Evolutionary conservation across 2,113 vertebrate species (phyloP), one percentile per base, ranked within the genome.

Genomic region (Tenebrosternarchus preto): DNA sequence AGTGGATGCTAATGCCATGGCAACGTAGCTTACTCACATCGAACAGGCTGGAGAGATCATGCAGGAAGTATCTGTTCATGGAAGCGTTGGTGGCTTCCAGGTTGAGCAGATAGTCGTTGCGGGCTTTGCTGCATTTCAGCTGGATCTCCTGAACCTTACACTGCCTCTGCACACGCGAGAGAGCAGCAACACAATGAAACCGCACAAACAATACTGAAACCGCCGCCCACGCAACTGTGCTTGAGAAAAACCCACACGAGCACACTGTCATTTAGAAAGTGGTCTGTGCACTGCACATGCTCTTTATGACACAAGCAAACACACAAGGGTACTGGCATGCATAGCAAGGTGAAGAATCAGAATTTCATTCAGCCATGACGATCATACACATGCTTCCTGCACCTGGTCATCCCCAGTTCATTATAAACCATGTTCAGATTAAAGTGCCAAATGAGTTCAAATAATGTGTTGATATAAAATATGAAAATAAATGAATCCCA

Each of bases 101-200:
- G 88, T 91, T 95, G 57, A 96, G 91, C 77, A 96, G 93, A 85
- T 97, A 96, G 31, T 96, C 95, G 0, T 96, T 96, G 39, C 96
- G 91, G 0, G 95, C 94, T 85, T 95, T 96, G 29, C 91, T 95
- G 87, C 94, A 94, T 82, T 96, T 96, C 77, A 94, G 87, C 75
- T 93, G 88, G 63, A 92, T 94, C 27, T 96, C 95, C 82, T 94
- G 82, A 69, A 92, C 93, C 81, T 95, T 95, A 39, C 87, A 85
- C 80, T 95, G 95, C 72, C 95, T 94, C 95, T 96, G 84, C 9
- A 33, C 7, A 73, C 43, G 77, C 5, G 73, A 56, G 22, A 12
- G 56, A 33, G 15, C 25, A 66, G 0, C 22, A 3, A 43, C 29
- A 53, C 12, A 31, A 73, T 63, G 19, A 66, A 7, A 71, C 9